Evolutionary conservation across 2,113 vertebrate genomes (phyloP), one percentile per base, ranked within the genome.

Genomic region (Turnix velox): DNA sequence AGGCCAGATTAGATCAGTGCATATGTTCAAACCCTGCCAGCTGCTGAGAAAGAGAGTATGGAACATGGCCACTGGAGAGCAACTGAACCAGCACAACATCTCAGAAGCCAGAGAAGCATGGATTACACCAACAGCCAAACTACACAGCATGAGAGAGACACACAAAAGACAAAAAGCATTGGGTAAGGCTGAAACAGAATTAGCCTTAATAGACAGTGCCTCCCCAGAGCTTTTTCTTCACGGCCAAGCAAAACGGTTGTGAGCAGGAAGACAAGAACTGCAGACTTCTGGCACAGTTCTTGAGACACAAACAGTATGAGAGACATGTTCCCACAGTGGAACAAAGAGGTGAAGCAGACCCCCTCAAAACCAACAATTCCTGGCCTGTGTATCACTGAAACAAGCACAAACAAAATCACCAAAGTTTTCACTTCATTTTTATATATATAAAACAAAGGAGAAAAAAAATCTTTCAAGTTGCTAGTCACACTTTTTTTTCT

Each of bases 231-330:
- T 95, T 95, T 93, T 61, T 52, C 76, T 54, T 94, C n/a, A 94
- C 7, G 9, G 96, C 91, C 95, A 95, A 96, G 82, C 79, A 96
- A 94, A 95, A 96, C 58, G 65, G 75, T 88, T 92, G 76, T 87
- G 69, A 25, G 37, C 84, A 92, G 66, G 88, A 94, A 93, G 90
- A 82, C 95, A 95, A 95, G 80, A 95, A 93, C 77, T 93, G 90
- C 90, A 95, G 96, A 96, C 93, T 93, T 92, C 88, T 95, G 85
- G 90, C 90, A 74, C 28, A 72, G 52, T 57, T 81, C 96, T 96
- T 80, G 95, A 96, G 94, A 94, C 92, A 94, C 75, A 95, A 94
- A 92, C 89, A 95, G 84, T 76, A 6, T 12, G 31, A 92, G 61
- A 84, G 40, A 81, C 30, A 93, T 58, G 66, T 91, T 96, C 85